Conservation (phyloP, 1,140 invertebrate genomes). For the Thaumatotibia leucotreta region DNA sequence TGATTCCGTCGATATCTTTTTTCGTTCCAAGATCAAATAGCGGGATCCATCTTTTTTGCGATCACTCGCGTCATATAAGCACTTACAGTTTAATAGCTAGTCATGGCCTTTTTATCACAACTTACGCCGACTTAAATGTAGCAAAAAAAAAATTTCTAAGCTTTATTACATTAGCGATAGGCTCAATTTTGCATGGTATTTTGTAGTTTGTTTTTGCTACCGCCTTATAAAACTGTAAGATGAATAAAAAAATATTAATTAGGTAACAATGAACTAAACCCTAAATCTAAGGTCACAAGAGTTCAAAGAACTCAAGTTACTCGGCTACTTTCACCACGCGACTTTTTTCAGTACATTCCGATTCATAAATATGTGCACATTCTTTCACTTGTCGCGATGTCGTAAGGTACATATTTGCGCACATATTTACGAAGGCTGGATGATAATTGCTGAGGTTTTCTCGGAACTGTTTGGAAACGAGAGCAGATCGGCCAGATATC, state of each 20-base stretch:
- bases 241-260: no score
- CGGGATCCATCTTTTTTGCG: background rate
- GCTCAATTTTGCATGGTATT: background rate
- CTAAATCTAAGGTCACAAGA: slow-evolving; percentile 40
- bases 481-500: background rate
- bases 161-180: background rate
- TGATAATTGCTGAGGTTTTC: background rate
- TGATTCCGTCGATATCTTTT: no score
- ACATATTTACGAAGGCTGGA: background rate
- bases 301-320: slow-evolving; percentile 37
- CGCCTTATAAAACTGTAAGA: no score
- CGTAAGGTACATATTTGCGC: background rate
- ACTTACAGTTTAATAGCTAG: background rate
- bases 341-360: background rate
- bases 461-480: background rate
- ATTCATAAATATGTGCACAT: background rate
- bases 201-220: no score
- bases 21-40: background rate
- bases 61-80: background rate
- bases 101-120: background rate
- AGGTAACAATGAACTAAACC: background rate
- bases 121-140: background rate
- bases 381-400: background rate
- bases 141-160: no score
- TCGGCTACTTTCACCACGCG: slow-evolving; percentile 42